These are phyloP conservation scores for Chirona hameri DNA, from an alignment of 2,888 invertebrate species.

Conservation along the genomic window DNA sequence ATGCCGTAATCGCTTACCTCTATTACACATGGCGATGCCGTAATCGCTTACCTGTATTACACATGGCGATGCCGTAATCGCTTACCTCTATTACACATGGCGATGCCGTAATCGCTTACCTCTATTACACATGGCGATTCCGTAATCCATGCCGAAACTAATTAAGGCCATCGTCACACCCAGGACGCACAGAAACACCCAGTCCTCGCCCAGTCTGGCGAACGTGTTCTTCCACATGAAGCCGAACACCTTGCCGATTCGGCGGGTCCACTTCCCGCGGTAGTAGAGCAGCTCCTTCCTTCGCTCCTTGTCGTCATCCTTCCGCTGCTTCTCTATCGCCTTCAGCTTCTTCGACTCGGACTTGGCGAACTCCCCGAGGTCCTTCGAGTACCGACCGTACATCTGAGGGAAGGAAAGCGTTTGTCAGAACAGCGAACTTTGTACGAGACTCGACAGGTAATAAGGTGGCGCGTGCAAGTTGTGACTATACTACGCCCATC, in stretches of 20 bases:
- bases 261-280: conserved; percentile 50
- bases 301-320: conserved; percentile 60
- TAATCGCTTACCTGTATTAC: too few relatives aligned
- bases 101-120: too few relatives aligned
- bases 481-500: too few relatives aligned
- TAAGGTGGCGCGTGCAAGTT: too few relatives aligned
- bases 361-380: conserved; percentile 88
- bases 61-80: too few relatives aligned
- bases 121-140: conserved; percentile 87
- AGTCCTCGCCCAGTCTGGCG: conserved; percentile 88
- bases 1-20: too few relatives aligned
- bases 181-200: conserved; percentile 89
- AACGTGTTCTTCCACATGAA: conserved; percentile 81
- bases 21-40: too few relatives aligned
- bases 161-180: conserved; percentile 91
- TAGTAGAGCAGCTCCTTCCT: conserved; percentile 43
- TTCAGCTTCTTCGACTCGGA: conserved; percentile 81
- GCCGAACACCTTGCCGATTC: conserved; percentile 52
- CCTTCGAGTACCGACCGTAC: conserved; percentile 92
- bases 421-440: too few relatives aligned
- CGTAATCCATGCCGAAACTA: conserved; percentile 90
- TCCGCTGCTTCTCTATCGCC: conserved; percentile 62
- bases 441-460: too few relatives aligned
- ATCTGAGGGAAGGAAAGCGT: conserved; percentile 57
- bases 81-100: too few relatives aligned